Conservation (phyloP, 2,888 invertebrate genomes). For the Tridacna crocea region DNA sequence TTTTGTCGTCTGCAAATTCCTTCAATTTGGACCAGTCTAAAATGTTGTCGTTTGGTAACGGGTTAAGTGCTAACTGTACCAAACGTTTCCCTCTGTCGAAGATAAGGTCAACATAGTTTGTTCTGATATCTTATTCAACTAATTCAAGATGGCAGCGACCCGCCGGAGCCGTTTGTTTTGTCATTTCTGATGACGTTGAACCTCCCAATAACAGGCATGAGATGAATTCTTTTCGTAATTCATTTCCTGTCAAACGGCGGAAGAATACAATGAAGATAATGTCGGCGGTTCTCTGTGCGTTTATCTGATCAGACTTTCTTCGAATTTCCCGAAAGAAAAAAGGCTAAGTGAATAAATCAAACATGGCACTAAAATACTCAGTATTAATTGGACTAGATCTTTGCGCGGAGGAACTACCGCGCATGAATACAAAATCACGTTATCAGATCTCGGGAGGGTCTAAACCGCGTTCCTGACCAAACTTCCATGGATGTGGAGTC, state of each 20-base stretch:
- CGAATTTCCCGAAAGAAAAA: slow-evolving; percentile 9
- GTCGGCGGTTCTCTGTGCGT: slow-evolving; percentile 14
- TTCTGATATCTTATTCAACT: slow-evolving; percentile 1
- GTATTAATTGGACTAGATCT: slow-evolving; percentile 53
- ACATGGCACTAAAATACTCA: slow-evolving; percentile 19
- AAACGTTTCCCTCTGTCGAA: slow-evolving; percentile 5
- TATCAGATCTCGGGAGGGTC: slow-evolving; percentile 61
- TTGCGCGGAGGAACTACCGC: slow-evolving; percentile 52
- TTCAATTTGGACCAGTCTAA: not conserved
- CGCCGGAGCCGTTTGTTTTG: slow-evolving; percentile 4
- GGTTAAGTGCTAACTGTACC: not conserved
- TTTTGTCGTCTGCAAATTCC: no score
- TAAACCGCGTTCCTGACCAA: slow-evolving; percentile 41
- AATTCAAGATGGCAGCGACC: slow-evolving; percentile 24
- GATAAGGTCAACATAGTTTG: not conserved
- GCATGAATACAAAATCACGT: slow-evolving; percentile 55
- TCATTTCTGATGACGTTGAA: slow-evolving; percentile 17
- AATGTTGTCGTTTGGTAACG: not conserved
- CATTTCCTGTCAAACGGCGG: slow-evolving; percentile 29
- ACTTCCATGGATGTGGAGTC: slow-evolving; percentile 40
- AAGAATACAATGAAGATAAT: slow-evolving; percentile 32
- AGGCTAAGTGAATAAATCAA: not conserved
- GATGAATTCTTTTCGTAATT: slow-evolving; percentile 46
- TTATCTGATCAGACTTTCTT: slow-evolving; percentile 25
- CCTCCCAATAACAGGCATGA: slow-evolving; percentile 16